A percentile compares a stretch with the other conserved stretches of the same genome.
Conservation (phyloP, 2,888 invertebrate genomes). For the Iphiclides podalirius region DNA sequence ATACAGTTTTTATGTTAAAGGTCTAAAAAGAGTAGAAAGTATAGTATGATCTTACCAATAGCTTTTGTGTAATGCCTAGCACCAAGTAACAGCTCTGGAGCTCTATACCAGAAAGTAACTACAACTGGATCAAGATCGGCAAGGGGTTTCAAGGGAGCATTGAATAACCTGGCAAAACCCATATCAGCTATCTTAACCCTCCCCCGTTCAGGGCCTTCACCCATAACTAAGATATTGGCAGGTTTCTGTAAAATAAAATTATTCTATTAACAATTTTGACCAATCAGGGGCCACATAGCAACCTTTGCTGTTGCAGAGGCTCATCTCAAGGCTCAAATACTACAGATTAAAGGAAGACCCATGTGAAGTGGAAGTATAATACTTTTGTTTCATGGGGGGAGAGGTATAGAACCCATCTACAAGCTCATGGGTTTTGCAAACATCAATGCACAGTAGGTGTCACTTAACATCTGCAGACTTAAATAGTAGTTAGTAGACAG, state of each 20-base stretch:
- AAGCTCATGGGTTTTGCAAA: too few species aligned
- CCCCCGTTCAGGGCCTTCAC: conserved; percentile 97
- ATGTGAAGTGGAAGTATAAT: too few species aligned
- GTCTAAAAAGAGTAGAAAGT: too few species aligned
- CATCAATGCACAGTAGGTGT: too few species aligned
- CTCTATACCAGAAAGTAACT: conserved; percentile 99
- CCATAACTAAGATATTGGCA: conserved; percentile 99
- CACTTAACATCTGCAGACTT: too few species aligned
- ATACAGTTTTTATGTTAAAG: too few species aligned
- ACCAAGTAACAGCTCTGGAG: conserved; percentile 95
- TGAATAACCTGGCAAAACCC: conserved; percentile 99
- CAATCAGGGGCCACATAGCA: too few species aligned
- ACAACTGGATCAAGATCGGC: conserved; percentile 99
- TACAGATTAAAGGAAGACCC: neutral
- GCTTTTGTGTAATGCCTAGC: conserved; percentile 99
- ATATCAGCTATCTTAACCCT: conserved; percentile 99
- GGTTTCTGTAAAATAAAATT: conserved; percentile 86
- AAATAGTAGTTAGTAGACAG: too few species aligned
- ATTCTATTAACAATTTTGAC: neutral
- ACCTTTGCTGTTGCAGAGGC: too few species aligned
- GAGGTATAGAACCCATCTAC: too few species aligned
- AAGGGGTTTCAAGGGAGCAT: conserved; percentile 97
- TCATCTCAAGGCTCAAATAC: too few species aligned
- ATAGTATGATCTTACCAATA: conserved; percentile 82
- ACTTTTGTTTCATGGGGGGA: too few species aligned